Evolutionary conservation across 2,797 vertebrate genomes (phyloP), one percentile per base, ranked within the genome.

Genomic region (Sciaenops ocellatus): DNA sequence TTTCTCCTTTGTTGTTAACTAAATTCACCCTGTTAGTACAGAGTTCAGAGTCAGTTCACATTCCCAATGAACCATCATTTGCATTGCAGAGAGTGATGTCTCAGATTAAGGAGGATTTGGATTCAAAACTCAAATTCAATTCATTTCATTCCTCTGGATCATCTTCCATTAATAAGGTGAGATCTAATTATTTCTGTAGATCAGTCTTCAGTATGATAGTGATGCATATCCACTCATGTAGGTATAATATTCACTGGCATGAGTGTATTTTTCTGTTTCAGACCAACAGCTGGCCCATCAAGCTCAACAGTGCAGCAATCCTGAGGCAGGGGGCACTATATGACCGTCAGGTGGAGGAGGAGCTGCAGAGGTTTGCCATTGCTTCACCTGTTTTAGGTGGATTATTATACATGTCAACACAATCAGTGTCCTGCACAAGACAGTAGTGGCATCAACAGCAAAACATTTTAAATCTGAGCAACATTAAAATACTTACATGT

Each of bases 271-370:
- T 42, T 89, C 46, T 78, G 15, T 48, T 80, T 67, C 42, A 98
- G 98, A 87, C 73, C 16, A 91, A 94, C 75, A 94, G 73, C 20
- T 52, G 90, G 80, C 94, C 96, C 0, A 91, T 98, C 84, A 97
- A 96, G 92, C 92, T 99, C 82, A 99, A 99, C 86, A 93, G 95
- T 1, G 95, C 98, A 0, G 93, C 96, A 73, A 96, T 98, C 85
- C 89, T 98, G 80, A 95, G 98, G 63, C 96, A 97, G 83, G 93
- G 93, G 54, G 96, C 96, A 38, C 90, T 98, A n/a, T 95, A 95
- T 86, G 94, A 96, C 78, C 95, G 93, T 22, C 94, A 95, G 89
- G 85, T 95, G 87, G 96, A 98, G 83, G 90, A 96, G 57, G 97
- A 98, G 73, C 87, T 97, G 44, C 93, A 93, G 77, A 97, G 96